Base-by-base conservation (phyloP, 1,140 invertebrate species). In the Papilio glaucus region DNA sequence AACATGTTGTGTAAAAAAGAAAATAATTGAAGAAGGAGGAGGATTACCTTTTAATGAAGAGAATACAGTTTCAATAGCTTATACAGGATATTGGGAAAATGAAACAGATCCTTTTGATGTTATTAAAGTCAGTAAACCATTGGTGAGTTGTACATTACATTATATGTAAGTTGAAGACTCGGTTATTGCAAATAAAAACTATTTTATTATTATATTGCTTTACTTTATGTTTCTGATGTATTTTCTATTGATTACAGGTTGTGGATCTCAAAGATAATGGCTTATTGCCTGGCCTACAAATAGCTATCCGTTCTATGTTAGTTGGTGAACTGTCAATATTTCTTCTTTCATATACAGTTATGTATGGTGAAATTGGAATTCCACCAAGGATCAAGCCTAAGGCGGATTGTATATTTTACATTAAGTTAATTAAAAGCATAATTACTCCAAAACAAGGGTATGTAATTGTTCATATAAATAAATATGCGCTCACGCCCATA, bases 311-410 rank as follows among this genome's bases (percentile, higher is more conserved):
- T 60, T 89, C 93, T 1, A 93, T 93, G 91, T 69, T 87, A 45
- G 88, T 92, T 69, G 92, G 92, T 26, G 93, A 94, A 84, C 74
- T 79, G 33, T 85, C 93, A 37, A 53, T 90, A 10, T 94, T 94
- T 76, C 83, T 93, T 3, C 71, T 93, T 9, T 88, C 88, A 5
- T 81, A 92, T 81, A 53, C 89, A 76, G 81, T 93, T 4, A 93
- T 93, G 91, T 94, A 93, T 84, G 93, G 93, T 24, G 86, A 91
- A 62, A 62, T 93, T 60, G 92, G 93, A 21, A 83, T 92, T 41
- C 88, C 88, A 45, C 90, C 90, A 1, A 81, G 85, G 72, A 89
- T 93, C 61, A 92, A 90, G 73, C 86, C 90, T 57, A 88, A 87
- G 83, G 81, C 91, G 15, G 80, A 85, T 24, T 93, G 90, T 78